Base-by-base conservation (phyloP, 2,888 invertebrate genomes). In the Oxycera nigricornis region DNA sequence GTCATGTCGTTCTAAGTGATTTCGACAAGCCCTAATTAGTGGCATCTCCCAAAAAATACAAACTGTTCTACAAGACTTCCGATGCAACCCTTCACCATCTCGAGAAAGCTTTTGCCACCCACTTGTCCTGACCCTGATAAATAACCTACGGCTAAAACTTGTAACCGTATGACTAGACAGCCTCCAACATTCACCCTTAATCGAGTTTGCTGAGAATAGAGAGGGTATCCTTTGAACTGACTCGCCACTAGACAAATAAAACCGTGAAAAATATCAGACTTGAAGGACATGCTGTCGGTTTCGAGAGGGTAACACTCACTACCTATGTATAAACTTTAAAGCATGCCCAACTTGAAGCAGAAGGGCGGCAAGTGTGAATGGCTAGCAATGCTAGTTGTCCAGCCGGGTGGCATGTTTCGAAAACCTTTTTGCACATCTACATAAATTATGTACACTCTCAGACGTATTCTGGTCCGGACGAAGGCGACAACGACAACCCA, bases 401-500 rank as follows among this genome's bases (percentile, higher is more conserved):
- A 46, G 46, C 3, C 17, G 46, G 46, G 11, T 46, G 46, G 46
- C 46, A 46, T 50, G 68, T 28, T 28, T 68, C 30, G 50, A 28
- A 24, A 65, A 30, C 65, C 39, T 65, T 70, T 70, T 31, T 70
- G 22, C 35, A 62, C 72, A 74, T 76, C 74, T 76, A 73, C 76
- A 76, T 76, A 76, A 76, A 76, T 76, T 76, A 76, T 76, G 76
- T 76, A 74, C 70, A 73, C 73, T 74, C 68, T 62, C 73, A 72
- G 76, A 73, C 55, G 41, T 55, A 50, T 20, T 31, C 26, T 14
- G 39, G 22, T 31, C 35, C 39, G 11, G 31, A 26, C 30, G 28
- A 50, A 28, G 26, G 20, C 46, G 30, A 68, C 68, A 68, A 50
- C 35, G 22, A 22, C 20, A 39, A 22, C 22, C 22, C 20, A 26